These are phyloP conservation scores for Catamblyrhynchus diadema DNA, from an alignment of 2,797 vertebrate genomes.

Conservation along the genomic window DNA sequence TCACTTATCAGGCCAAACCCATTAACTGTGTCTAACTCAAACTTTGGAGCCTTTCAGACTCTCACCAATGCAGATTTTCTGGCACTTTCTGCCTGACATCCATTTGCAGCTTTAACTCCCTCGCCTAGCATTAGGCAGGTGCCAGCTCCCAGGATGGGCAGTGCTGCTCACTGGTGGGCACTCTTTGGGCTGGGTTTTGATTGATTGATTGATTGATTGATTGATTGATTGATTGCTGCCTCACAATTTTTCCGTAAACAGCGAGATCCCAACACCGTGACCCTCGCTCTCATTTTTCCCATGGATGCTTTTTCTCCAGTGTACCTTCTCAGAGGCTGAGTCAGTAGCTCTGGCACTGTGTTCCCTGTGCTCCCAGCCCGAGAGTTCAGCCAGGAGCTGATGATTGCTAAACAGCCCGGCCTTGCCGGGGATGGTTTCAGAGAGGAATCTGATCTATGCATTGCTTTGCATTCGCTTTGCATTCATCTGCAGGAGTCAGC, in stretches of 20 bases:
- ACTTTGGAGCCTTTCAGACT: background rate
- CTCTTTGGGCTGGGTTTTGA: background rate
- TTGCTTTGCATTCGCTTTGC: background rate
- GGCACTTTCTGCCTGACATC: rapidly evolving
- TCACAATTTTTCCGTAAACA: rapidly evolving
- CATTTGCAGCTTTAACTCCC: background rate
- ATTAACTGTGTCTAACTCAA: rapidly evolving
- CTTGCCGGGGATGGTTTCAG: background rate
- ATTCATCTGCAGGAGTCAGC: background rate
- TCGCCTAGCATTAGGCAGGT: rapidly evolving
- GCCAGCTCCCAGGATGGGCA: rapidly evolving
- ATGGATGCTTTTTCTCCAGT: constrained; percentile 11
- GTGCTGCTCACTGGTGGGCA: background rate
- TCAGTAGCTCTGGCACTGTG: constrained; percentile 45
- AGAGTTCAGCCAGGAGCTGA: constrained; percentile 65
- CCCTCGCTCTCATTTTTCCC: background rate
- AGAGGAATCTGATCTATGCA: background rate
- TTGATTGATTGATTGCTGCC: background rate
- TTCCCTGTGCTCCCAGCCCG: constrained; percentile 16
- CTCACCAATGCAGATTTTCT: background rate
- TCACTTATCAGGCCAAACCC: background rate
- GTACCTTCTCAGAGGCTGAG: constrained; percentile 19
- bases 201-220: too few relatives aligned
- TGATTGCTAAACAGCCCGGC: constrained; percentile 5
- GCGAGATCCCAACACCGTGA: rapidly evolving